phyloP scores from a whole-genome alignment of 92 coral and sea anemone genomes.

The Actinostola sp. region DNA sequence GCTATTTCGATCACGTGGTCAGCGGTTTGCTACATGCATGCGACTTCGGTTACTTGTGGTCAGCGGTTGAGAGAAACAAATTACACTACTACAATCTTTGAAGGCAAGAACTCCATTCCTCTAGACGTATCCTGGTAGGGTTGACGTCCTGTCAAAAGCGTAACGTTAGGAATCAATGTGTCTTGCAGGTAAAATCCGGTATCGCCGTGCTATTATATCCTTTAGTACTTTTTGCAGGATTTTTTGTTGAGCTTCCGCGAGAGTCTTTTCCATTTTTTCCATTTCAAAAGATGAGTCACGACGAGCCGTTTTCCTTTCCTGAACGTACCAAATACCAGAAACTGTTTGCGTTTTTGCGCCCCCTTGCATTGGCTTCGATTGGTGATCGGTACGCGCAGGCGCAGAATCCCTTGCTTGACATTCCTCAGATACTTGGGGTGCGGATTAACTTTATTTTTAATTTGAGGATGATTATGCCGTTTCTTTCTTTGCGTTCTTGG shows the following conservation, averaged over 20 bases:
- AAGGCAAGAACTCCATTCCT: too few relatives aligned
- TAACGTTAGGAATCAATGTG: too few relatives aligned
- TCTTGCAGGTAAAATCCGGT: too few relatives aligned
- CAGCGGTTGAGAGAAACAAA: too few relatives aligned
- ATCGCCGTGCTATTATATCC: too few relatives aligned
- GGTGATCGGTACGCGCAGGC: conserved; percentile 6
- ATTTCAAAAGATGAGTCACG: conserved; percentile 17
- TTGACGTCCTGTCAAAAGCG: too few relatives aligned
- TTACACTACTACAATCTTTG: too few relatives aligned
- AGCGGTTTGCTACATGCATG: too few relatives aligned
- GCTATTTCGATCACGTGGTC: too few relatives aligned
- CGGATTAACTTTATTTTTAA: background rate
- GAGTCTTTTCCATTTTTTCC: conserved; percentile 14
- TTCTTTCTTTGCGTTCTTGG: conserved; percentile 10
- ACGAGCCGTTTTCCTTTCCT: conserved; percentile 14
- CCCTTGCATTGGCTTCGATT: background rate
- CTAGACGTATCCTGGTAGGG: too few relatives aligned
- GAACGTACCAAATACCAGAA: conserved; percentile 15
- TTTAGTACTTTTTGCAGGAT: background rate
- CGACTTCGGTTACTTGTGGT: too few relatives aligned
- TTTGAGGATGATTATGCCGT: conserved; percentile 4
- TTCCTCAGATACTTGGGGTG: background rate
- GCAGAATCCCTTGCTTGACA: background rate
- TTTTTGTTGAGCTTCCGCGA: conserved; percentile 3
- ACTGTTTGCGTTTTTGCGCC: conserved; percentile 18